Evolutionary conservation across 2,113 vertebrate species (phyloP).

Genomic region (Verasper variegatus): DNA sequence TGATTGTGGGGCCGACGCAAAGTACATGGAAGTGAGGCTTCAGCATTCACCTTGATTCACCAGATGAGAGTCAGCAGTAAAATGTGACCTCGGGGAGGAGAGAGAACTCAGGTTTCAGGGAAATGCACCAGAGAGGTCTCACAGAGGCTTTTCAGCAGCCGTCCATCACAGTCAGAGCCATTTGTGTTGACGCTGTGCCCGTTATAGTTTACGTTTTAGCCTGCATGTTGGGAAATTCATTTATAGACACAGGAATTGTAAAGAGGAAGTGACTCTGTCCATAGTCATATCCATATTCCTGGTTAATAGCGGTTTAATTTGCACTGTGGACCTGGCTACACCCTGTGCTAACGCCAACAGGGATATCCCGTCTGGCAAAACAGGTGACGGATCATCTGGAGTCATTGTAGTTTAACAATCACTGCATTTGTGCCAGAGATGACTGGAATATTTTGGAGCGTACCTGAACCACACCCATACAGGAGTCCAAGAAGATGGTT

Average conservation of each 20-base stretch:
- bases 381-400: conserved; percentile 12
- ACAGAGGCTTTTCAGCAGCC: conserved; percentile 30
- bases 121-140: conserved; percentile 30
- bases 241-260: background rate
- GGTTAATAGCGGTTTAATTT: conserved; percentile 13
- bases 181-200: conserved; percentile 11
- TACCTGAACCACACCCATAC: conserved; percentile 99
- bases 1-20: conserved; percentile 55
- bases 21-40: conserved; percentile 58
- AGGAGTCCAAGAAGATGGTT: conserved; percentile 98
- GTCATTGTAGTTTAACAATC: conserved; percentile 14
- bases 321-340: background rate
- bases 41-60: conserved; percentile 67
- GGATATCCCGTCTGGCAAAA: conserved; percentile 54
- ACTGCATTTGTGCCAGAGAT: conserved; percentile 5
- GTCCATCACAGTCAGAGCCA: conserved; percentile 22
- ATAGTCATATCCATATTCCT: conserved; percentile 14
- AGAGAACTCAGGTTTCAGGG: conserved; percentile 65
- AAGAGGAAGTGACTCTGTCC: conserved; percentile 25
- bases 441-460: background rate
- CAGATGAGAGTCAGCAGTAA: conserved; percentile 67
- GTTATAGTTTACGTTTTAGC: background rate
- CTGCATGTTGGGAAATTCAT: conserved; percentile 19
- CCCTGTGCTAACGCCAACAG: conserved; percentile 3
- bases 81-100: conserved; percentile 36